Conservation (phyloP, 2,797 vertebrate genomes). For the Aldrovandia affinis region DNA sequence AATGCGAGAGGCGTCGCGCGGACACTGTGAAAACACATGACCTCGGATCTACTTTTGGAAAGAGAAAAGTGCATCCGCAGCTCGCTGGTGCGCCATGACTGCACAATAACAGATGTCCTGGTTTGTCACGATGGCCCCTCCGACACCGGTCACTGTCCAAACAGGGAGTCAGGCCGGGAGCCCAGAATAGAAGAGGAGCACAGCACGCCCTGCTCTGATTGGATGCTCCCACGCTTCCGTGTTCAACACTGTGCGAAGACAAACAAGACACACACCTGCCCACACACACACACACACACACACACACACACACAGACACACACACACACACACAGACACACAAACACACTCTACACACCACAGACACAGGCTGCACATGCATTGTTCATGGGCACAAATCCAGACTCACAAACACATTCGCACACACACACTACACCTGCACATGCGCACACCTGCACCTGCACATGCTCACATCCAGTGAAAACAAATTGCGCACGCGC, state of each 20-base stretch:
- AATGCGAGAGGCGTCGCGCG: not conserved
- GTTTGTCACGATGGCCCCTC: conserved; percentile 1
- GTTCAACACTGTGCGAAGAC: not conserved
- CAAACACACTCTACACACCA: not conserved
- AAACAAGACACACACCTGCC: too few relatives aligned
- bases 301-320: not conserved
- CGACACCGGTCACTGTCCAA: conserved; percentile 17
- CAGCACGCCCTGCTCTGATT: not conserved
- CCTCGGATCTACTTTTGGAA: conserved; percentile 2
- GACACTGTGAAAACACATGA: conserved; percentile 13
- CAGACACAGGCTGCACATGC: too few relatives aligned
- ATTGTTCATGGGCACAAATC: too few relatives aligned
- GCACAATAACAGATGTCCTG: conserved; percentile 26
- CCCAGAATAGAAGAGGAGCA: conserved; percentile 14
- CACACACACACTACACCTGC: not conserved
- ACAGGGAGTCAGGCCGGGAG: not conserved
- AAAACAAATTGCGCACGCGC: not conserved
- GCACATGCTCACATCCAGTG: not conserved
- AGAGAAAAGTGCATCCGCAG: not conserved
- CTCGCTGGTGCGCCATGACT: not conserved
- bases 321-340: not conserved
- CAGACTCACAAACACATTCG: not conserved
- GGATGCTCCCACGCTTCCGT: not conserved
- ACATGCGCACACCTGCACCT: not conserved
- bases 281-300: not conserved